Conservation (phyloP, 2,113 vertebrate species). For the Bos indicus region DNA sequence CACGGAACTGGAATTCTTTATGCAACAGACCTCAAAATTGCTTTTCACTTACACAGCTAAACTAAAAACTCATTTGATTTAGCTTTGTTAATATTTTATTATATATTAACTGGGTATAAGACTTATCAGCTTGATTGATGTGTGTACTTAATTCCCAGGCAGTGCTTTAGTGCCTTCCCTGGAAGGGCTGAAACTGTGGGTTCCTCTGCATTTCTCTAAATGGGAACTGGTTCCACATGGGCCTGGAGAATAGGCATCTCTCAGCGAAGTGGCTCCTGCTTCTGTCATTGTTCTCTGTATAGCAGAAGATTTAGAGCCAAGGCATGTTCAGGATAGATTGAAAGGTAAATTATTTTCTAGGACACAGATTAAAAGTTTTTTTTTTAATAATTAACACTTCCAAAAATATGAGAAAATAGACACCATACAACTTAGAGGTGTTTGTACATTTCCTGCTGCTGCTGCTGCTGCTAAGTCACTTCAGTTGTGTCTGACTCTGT, state of each 20-base stretch:
- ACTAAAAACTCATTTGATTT: conserved; percentile 63
- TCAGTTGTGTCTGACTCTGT: too few species aligned
- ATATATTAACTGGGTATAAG: conserved; percentile 44
- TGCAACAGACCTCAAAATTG: conserved; percentile 66
- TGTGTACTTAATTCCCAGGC: conserved; percentile 48
- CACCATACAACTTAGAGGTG: not conserved
- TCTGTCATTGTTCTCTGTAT: not conserved
- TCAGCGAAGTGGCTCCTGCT: not conserved
- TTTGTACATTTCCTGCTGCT: not conserved
- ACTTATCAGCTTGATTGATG: conserved; percentile 53
- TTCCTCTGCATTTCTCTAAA: conserved; percentile 26
- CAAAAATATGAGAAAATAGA: not conserved
- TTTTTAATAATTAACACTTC: conserved; percentile 11
- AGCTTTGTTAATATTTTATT: conserved; percentile 62
- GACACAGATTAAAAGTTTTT: conserved; percentile 20
- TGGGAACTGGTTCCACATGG: not conserved
- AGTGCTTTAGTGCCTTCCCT: conserved; percentile 49
- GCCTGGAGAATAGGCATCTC: not conserved
- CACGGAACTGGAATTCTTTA: conserved; percentile 48
- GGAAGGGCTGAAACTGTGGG: conserved; percentile 13
- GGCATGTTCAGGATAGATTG: not conserved
- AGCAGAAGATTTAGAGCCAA: not conserved
- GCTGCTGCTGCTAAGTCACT: too few species aligned
- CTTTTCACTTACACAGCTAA: conserved; percentile 59
- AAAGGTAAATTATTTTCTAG: conserved; percentile 5